A percentile compares a stretch with the other conserved stretches of the same genome.
These are phyloP conservation scores for Drosophila atroscutellata DNA, from an alignment of 2,888 invertebrate genomes.

Conservation along the genomic window DNA sequence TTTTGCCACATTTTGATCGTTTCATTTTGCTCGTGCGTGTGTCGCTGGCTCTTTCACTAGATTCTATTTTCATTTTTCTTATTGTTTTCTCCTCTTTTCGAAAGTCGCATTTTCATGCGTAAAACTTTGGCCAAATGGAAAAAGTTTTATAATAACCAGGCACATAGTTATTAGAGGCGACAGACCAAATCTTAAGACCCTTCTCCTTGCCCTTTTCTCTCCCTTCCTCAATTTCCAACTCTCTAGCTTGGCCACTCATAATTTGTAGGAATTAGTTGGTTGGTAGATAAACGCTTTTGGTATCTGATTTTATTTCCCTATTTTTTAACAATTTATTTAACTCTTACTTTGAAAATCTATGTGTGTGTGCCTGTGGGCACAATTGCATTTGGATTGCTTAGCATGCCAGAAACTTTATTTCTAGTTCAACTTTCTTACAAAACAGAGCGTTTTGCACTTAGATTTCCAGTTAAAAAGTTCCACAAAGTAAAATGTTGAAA, in stretches of 20 bases:
- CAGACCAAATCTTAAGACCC: slow-evolving; percentile 46
- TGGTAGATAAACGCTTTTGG: slow-evolving; percentile 39
- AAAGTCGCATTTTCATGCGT: slow-evolving; percentile 47
- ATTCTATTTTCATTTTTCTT: slow-evolving; percentile 10
- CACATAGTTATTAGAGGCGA: slow-evolving; percentile 65
- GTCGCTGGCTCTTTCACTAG: slow-evolving; percentile 27
- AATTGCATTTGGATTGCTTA: slow-evolving; percentile 4
- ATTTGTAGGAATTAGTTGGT: slow-evolving; percentile 58
- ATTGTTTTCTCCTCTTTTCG: slow-evolving; percentile 2
- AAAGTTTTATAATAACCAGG: slow-evolving; percentile 68
- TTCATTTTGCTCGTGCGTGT: slow-evolving; percentile 57
- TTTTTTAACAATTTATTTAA: slow-evolving; percentile 3
- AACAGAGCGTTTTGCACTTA: slow-evolving; percentile 13
- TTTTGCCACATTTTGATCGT: slow-evolving; percentile 64
- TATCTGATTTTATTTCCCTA: slow-evolving; percentile 21
- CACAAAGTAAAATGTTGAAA: slow-evolving; percentile 1
- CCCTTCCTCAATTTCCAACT: not conserved
- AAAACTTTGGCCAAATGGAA: slow-evolving; percentile 67
- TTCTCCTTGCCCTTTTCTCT: not conserved
- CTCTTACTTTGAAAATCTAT: not conserved
- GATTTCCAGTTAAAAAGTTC: slow-evolving; percentile 10
- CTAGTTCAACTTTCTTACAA: slow-evolving; percentile 22
- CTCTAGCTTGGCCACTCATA: slow-evolving; percentile 22
- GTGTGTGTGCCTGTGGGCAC: slow-evolving; percentile 6
- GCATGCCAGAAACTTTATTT: slow-evolving; percentile 29